Base-by-base conservation (phyloP, 2,113 vertebrate genomes). In the Leptobrachium ailaonicum region DNA sequence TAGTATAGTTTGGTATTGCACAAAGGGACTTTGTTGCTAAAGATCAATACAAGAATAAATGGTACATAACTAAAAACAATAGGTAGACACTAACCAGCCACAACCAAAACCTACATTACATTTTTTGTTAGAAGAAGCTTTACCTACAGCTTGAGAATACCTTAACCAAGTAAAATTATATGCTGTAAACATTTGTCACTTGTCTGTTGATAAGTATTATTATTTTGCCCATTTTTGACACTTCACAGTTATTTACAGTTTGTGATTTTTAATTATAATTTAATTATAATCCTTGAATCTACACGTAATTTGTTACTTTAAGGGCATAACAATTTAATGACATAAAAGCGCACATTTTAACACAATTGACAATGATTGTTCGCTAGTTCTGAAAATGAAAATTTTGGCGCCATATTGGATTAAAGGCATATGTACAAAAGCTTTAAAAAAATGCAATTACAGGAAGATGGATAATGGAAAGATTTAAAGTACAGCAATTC, bases 401-500 rank as follows among this genome's bases (percentile, higher is more conserved):
- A 32, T 11, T 10, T n/a, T 3, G 12, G 20, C 2, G 14, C 14
- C 13, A 41, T 77, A 45, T 69, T 71, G 20, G 32, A 70, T 32
- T 70, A 58, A 77, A 50, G 54, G 4, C 43, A 40, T 67, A 44
- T 60, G 53, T 6, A 69, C 56, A 58, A 58, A 70, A 45, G 9
- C 41, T 45, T 41, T 60, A 58, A 77, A 9, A 60, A 71, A 45
- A 60, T 41, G 47, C 66, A 77, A 70, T 70, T 77, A 69, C 50
- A 45, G 53, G 32, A 45, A 69, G 66, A 62, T 70, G 67, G 56
- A 70, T 70, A 62, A 70, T 70, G 50, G 47, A 77, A 53, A 60
- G 40, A 69, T 67, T 47, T 77, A 54, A 77, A 67, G 75, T 50
- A 58, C 75, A 32, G 64, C 66, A 68, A 58, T 67, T 77, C 66